Base-by-base conservation (phyloP, 2,797 vertebrate species). In the Percopsis omiscomaycus region DNA sequence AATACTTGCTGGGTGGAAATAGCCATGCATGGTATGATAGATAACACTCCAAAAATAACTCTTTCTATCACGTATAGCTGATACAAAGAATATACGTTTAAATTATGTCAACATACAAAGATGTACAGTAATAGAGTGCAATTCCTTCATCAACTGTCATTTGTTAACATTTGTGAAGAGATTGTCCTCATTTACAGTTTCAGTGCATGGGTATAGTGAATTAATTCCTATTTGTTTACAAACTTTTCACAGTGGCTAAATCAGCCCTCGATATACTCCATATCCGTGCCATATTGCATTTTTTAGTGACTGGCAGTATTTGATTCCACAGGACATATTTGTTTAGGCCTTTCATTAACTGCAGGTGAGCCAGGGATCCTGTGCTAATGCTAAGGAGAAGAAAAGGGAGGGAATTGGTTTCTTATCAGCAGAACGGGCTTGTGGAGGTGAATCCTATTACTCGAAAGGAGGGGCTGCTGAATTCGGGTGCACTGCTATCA, bases 271-370 rank as follows among this genome's bases (percentile, higher is more conserved):
- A 53, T 69, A 57, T 42, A 66, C 46, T 14, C 42, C 3, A 15
- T 61, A 66, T 49, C 3, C 16, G 16, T 29, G 50, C 52, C 58
- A 54, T 69, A 69, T 74, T 75, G 57, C 59, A 32, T 57, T 83
- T 55, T 57, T 44, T 63, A 14, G 64, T 50, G 60, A 32, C 16
- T 22, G 47, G 14, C 13, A 55, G 22, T 70, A 78, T 78, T 79
- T 53, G 59, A 73, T 82, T 86, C 58, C 53, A 76, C 80, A 81
- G 78, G 85, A 84, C 81, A 77, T 85, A 83, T 89, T 89, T 91
- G 87, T 92, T 89, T 85, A 80, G 74, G 75, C 65, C 55, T 86
- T 88, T 90, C 77, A 89, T 89, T 84, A 82, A 68, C 72, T 85
- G 78, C 90, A 90, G 89, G 90, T 91, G 89, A 90, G 79, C 69